phyloP scores from a whole-genome alignment of 2,888 invertebrate species.

The Labia minor region DNA sequence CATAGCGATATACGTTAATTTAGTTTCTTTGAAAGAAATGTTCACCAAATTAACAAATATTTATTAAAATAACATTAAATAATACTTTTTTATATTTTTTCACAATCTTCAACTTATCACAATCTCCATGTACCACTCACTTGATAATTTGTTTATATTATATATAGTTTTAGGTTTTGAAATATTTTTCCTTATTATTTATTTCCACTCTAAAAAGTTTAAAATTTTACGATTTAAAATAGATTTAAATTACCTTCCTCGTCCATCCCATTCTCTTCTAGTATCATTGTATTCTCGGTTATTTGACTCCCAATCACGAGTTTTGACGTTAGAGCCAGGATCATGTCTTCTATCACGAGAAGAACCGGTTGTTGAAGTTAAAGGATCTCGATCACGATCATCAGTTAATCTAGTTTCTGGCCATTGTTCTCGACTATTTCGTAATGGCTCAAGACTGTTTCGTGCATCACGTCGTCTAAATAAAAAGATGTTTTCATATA shows the following conservation, averaged over 20 bases:
- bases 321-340: constrained; percentile 22
- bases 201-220: too few relatives aligned
- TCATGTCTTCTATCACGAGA: constrained; percentile 20
- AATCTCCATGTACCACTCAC: too few relatives aligned
- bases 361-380: background rate
- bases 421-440: constrained; percentile 22
- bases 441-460: constrained; percentile 23
- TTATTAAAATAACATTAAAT: too few relatives aligned
- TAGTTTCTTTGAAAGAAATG: too few relatives aligned
- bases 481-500: background rate
- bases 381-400: constrained; percentile 25
- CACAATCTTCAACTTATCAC: too few relatives aligned
- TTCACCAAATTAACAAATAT: too few relatives aligned
- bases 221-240: too few relatives aligned
- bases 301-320: constrained; percentile 25
- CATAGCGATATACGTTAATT: background rate
- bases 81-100: too few relatives aligned
- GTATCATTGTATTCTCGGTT: constrained; percentile 25
- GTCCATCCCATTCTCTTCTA: constrained; percentile 27
- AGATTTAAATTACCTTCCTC: constrained; percentile 27
- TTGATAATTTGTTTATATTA: too few relatives aligned
- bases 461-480: constrained; percentile 22
- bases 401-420: constrained; percentile 28
- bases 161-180: too few relatives aligned
- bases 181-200: too few relatives aligned